These are phyloP conservation scores for Platycnemis pennipes DNA, from an alignment of 2,888 invertebrate species.

Conservation along the genomic window DNA sequence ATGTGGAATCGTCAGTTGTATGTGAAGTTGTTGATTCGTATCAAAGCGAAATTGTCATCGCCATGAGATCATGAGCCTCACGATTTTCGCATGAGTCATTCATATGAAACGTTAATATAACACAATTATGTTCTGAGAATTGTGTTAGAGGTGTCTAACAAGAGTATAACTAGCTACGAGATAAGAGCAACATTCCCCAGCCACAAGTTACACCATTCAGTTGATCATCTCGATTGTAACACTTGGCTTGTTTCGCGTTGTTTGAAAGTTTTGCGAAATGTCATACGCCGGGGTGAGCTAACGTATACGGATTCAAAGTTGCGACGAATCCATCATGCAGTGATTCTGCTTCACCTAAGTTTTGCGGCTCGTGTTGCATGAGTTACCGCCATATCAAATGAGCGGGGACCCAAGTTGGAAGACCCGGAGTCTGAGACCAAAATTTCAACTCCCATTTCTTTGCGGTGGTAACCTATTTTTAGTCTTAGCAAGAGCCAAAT, in stretches of 20 bases:
- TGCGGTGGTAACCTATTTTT: background rate
- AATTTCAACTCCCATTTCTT: background rate
- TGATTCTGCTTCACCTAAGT: background rate
- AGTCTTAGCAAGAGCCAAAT: background rate
- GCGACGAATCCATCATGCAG: background rate
- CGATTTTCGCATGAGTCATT: too few relatives aligned
- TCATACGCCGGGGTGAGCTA: background rate
- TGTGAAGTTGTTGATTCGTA: too few relatives aligned
- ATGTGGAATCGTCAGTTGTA: too few relatives aligned
- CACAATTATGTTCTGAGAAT: too few relatives aligned
- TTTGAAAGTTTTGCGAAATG: background rate
- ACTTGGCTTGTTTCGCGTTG: background rate
- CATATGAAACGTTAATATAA: too few relatives aligned
- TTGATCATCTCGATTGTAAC: background rate
- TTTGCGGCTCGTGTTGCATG: background rate
- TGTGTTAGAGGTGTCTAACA: too few relatives aligned
- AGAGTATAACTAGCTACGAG: background rate
- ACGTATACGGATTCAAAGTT: background rate
- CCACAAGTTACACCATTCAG: background rate
- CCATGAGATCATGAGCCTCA: too few relatives aligned
- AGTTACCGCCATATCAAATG: background rate
- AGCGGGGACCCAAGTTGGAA: background rate
- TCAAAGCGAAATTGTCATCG: too few relatives aligned
- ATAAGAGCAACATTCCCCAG: background rate
- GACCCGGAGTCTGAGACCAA: too few relatives aligned